These are phyloP conservation scores for Campaea margaritaria DNA, from an alignment of 2,888 invertebrate genomes.

Conservation along the genomic window DNA sequence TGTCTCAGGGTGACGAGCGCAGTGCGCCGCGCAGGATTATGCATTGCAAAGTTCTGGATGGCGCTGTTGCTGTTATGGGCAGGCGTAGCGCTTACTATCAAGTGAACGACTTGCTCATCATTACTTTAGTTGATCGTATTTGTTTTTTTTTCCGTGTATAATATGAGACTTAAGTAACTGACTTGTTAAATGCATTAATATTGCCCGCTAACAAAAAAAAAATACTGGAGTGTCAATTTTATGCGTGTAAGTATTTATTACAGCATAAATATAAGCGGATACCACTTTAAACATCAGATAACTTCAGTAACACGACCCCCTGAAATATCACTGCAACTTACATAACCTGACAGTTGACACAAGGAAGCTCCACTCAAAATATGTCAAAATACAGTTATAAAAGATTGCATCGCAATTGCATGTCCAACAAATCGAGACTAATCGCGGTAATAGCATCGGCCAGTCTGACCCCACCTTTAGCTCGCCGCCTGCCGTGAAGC, in stretches of 20 bases:
- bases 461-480: slow-evolving; percentile 33
- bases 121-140: no score
- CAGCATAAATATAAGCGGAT: neutral
- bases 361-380: slow-evolving; percentile 22
- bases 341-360: slow-evolving; percentile 8
- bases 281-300: neutral
- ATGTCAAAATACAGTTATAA: slow-evolving; percentile 25
- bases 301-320: neutral
- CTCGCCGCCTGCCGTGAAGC: slow-evolving; percentile 5
- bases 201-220: no score
- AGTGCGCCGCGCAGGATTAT: no score
- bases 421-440: slow-evolving; percentile 17
- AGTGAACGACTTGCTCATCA: no score
- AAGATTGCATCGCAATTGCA: slow-evolving; percentile 18
- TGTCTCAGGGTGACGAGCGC: no score
- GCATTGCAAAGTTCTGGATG: no score
- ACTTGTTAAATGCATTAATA: no score
- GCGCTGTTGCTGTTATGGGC: no score
- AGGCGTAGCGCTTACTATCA: no score
- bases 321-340: slow-evolving; percentile 22
- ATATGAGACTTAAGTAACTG: no score
- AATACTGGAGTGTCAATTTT: no score
- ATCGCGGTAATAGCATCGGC: slow-evolving; percentile 12
- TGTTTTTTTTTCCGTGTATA: no score
- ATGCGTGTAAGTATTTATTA: neutral